Conservation (phyloP, 1,140 invertebrate species). For the Cotesia glomerata region DNA sequence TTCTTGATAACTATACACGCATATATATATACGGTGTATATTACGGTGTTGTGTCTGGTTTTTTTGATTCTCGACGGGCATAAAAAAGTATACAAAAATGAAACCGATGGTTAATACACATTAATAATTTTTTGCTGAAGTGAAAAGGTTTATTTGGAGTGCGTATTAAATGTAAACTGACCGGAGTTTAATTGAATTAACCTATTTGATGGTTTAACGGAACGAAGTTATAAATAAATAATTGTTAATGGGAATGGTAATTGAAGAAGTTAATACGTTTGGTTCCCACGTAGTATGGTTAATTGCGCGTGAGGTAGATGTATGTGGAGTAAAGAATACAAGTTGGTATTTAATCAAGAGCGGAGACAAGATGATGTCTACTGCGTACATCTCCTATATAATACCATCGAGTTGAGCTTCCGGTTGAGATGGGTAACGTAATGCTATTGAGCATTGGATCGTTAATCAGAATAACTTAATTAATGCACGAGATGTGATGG, state of each 20-base stretch:
- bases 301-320: constrained; percentile 42
- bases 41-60: too few relatives aligned
- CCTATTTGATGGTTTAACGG: not conserved
- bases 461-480: constrained; percentile 52
- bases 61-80: too few relatives aligned
- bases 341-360: not conserved
- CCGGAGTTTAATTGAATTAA: not conserved
- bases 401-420: not conserved
- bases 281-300: constrained; percentile 38
- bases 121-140: too few relatives aligned
- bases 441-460: not conserved
- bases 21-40: too few relatives aligned
- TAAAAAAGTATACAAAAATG: too few relatives aligned
- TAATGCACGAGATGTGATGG: constrained; percentile 38
- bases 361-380: not conserved
- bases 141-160: too few relatives aligned
- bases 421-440: not conserved
- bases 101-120: too few relatives aligned
- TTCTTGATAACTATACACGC: not conserved
- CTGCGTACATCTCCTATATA: too few relatives aligned
- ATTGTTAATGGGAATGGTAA: not conserved
- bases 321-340: not conserved
- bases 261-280: constrained; percentile 37
- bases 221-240: not conserved
- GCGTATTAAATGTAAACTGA: not conserved